Evolutionary conservation across 2,113 vertebrate genomes (phyloP).

Genomic region (Pica pica): DNA sequence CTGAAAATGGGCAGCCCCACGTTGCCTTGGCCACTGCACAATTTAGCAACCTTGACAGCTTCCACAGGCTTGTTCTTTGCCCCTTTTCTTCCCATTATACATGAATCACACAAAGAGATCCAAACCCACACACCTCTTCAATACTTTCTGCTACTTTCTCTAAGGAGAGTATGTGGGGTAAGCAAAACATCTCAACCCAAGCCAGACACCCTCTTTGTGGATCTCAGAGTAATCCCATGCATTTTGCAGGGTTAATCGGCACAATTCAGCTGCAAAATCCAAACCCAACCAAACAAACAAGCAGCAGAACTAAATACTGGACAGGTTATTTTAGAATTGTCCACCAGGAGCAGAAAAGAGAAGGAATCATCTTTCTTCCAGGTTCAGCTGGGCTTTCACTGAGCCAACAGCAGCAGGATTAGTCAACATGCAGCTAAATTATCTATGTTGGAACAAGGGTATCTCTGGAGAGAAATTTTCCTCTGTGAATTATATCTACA

Average conservation of each 20-base stretch:
- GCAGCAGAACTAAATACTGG: not conserved
- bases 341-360: not conserved
- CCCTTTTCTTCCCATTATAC: not conserved
- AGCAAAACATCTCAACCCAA: not conserved
- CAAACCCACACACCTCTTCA: not conserved
- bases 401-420: not conserved
- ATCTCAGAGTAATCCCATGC: not conserved
- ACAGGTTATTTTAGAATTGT: not conserved
- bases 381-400: not conserved
- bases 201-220: not conserved
- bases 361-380: not conserved
- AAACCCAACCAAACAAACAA: not conserved
- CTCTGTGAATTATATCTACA: not conserved
- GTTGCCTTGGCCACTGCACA: not conserved
- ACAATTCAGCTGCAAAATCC: not conserved
- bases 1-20: fast-evolving
- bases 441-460: not conserved
- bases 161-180: not conserved
- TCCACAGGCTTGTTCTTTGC: not conserved
- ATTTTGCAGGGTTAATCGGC: not conserved
- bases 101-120: not conserved
- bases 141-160: not conserved
- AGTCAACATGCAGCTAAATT: not conserved
- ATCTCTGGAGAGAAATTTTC: not conserved
- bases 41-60: not conserved